Evolutionary conservation across 2,888 invertebrate species (phyloP).

Genomic region (Drosophila merina): DNA sequence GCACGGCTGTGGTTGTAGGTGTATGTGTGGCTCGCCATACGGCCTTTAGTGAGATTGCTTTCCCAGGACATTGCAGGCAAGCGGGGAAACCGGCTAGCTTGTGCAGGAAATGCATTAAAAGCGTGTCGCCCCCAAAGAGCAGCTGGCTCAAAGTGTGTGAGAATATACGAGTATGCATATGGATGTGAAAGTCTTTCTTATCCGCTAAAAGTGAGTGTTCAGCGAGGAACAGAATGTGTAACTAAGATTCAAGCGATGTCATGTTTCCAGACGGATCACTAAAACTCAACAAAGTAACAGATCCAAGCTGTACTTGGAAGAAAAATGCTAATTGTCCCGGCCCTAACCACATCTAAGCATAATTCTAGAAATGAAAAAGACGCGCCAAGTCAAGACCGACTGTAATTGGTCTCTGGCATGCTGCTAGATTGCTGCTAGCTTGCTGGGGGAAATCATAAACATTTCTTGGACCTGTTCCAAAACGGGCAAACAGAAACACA

Average conservation of each 20-base stretch:
- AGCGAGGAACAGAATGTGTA: constrained; percentile 5
- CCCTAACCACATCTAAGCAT: constrained; percentile 13
- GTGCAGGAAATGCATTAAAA: constrained; percentile 67
- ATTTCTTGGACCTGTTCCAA: constrained; percentile 57
- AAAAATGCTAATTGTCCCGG: constrained; percentile 38
- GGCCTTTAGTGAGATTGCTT: constrained; percentile 41
- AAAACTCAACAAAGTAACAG: constrained; percentile 12
- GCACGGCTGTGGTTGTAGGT: background rate
- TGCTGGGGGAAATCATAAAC: constrained; percentile 52
- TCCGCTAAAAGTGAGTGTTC: constrained; percentile 13
- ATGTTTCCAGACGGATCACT: constrained; percentile 12
- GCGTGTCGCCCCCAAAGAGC: constrained; percentile 45
- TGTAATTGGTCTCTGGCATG: constrained; percentile 51
- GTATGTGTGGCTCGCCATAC: constrained; percentile 1
- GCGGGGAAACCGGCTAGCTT: constrained; percentile 22
- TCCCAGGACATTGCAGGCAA: constrained; percentile 29
- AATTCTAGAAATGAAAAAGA: constrained; percentile 40
- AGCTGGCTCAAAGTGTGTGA: constrained; percentile 23
- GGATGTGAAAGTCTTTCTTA: constrained; percentile 17
- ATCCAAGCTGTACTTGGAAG: constrained; percentile 7
- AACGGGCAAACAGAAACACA: constrained; percentile 10
- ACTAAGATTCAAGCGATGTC: constrained; percentile 19
- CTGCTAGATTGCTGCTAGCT: background rate
- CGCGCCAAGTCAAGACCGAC: constrained; percentile 27
- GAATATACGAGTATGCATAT: constrained; percentile 13